Percentiles rank a stretch among this genome's conserved stretches.
Evolutionary conservation across 2,113 vertebrate species (phyloP).

Genomic region (Herpailurus yagouaroundi): DNA sequence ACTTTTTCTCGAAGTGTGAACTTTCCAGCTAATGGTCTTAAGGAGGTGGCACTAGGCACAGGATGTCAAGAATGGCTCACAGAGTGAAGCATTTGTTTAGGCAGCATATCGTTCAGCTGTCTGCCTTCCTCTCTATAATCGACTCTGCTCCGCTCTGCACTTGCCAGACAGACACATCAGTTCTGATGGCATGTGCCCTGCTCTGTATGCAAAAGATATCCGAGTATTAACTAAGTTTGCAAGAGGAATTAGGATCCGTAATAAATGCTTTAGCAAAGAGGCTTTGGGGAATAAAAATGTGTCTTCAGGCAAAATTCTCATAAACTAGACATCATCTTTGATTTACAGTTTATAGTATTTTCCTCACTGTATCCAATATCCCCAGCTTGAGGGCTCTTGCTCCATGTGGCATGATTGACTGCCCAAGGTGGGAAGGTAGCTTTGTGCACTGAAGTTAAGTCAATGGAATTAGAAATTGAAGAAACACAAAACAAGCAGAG

Average conservation of each 20-base stretch:
- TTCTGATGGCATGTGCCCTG: conserved; percentile 77
- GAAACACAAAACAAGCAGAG: conserved; percentile 59
- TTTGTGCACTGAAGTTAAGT: conserved; percentile 73
- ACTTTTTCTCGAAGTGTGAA: not conserved
- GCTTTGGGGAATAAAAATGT: conserved; percentile 86
- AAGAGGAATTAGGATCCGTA: conserved; percentile 87
- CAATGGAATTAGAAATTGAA: conserved; percentile 70
- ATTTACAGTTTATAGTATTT: conserved; percentile 87
- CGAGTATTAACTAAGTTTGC: conserved; percentile 88
- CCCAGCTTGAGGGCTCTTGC: conserved; percentile 77
- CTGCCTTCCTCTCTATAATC: conserved; percentile 44
- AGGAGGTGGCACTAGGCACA: not conserved
- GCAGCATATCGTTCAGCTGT: conserved; percentile 31
- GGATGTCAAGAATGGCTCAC: not conserved
- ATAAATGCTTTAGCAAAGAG: conserved; percentile 88
- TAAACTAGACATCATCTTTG: conserved; percentile 87
- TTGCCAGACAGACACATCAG: conserved; percentile 68
- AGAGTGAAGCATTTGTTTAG: conserved; percentile 53
- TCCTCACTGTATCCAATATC: conserved; percentile 81
- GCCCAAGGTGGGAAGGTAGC: conserved; percentile 65
- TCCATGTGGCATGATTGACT: conserved; percentile 80
- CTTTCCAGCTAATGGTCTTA: not conserved
- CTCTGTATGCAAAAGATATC: conserved; percentile 87
- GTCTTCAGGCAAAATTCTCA: conserved; percentile 86
- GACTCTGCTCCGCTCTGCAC: not conserved